These are phyloP conservation scores for Sebastes minor DNA, from an alignment of 2,797 vertebrate genomes.

Conservation along the genomic window DNA sequence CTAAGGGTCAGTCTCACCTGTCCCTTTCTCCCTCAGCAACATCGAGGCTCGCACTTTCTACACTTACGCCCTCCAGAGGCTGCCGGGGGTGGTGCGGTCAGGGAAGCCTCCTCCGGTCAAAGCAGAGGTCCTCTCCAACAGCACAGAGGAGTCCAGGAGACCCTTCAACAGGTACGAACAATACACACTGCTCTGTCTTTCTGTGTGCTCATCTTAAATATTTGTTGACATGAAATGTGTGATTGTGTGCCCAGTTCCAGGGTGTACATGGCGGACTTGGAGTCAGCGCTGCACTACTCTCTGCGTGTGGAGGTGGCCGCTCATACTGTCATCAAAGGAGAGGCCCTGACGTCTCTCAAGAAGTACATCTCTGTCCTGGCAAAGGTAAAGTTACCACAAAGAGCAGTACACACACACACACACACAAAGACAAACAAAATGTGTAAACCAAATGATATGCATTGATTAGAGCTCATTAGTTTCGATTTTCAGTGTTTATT, in stretches of 20 bases:
- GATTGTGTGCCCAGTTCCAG: conserved; percentile 79
- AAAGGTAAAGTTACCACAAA: conserved; percentile 82
- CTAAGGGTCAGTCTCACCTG: conserved; percentile 7
- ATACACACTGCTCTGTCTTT: background rate
- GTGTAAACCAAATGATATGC: background rate
- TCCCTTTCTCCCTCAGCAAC: conserved; percentile 71
- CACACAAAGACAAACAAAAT: background rate
- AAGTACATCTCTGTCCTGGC: conserved; percentile 82
- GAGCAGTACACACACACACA: background rate
- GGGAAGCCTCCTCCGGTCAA: conserved; percentile 53
- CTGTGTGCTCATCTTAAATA: background rate
- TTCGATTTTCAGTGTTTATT: background rate
- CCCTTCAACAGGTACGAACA: conserved; percentile 81
- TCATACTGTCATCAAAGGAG: conserved; percentile 74
- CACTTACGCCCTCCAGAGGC: conserved; percentile 84
- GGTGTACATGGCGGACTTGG: conserved; percentile 94
- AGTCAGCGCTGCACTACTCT: conserved; percentile 90
- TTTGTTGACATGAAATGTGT: background rate
- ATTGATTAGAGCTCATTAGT: background rate
- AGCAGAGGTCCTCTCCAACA: background rate
- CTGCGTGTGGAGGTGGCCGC: conserved; percentile 87
- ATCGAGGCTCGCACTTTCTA: conserved; percentile 86
- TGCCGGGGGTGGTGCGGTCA: conserved; percentile 80
- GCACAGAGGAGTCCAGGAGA: conserved; percentile 65
- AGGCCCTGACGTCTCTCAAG: conserved; percentile 81